These are phyloP conservation scores for Paratrypauchen microcephalus DNA, from an alignment of 2,797 vertebrate species.

Conservation along the genomic window DNA sequence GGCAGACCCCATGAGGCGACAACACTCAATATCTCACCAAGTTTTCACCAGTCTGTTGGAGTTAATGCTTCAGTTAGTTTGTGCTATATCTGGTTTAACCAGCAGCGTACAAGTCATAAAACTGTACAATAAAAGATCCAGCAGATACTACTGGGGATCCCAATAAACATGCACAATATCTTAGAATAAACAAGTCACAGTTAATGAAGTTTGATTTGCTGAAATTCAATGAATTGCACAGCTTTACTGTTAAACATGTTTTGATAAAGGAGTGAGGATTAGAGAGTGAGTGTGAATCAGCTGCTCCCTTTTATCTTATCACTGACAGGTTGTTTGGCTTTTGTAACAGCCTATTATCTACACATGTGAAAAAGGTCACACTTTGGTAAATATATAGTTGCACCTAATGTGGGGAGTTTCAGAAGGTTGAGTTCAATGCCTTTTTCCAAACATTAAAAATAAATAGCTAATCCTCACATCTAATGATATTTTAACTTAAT, in stretches of 20 bases:
- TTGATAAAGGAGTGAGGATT: constrained; percentile 14
- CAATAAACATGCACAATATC: neutral
- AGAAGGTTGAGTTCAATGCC: constrained; percentile 55
- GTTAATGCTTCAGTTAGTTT: constrained; percentile 56
- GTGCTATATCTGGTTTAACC: constrained; percentile 36
- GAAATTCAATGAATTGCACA: neutral
- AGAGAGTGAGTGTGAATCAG: constrained; percentile 51
- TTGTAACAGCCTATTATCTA: constrained; percentile 75
- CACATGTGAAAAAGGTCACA: constrained; percentile 59
- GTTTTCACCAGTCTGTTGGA: constrained; percentile 63
- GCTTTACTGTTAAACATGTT: constrained; percentile 1
- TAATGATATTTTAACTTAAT: neutral
- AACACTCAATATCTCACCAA: constrained; percentile 79
- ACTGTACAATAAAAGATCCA: neutral
- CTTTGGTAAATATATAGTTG: constrained; percentile 39
- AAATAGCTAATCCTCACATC: neutral
- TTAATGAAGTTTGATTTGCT: constrained; percentile 3
- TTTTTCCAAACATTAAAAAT: constrained; percentile 34
- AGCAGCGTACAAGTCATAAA: constrained; percentile 12
- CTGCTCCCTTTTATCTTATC: constrained; percentile 73
- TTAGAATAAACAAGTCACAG: neutral
- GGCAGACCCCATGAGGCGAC: constrained; percentile 59
- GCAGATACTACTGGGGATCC: neutral
- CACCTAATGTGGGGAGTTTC: constrained; percentile 22
- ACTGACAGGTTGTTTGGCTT: constrained; percentile 77